Percentiles rank a stretch among this genome's conserved stretches.
These are phyloP conservation scores for Dyspetes luteomarginatus DNA, from an alignment of 2,888 invertebrate genomes.

Conservation along the genomic window DNA sequence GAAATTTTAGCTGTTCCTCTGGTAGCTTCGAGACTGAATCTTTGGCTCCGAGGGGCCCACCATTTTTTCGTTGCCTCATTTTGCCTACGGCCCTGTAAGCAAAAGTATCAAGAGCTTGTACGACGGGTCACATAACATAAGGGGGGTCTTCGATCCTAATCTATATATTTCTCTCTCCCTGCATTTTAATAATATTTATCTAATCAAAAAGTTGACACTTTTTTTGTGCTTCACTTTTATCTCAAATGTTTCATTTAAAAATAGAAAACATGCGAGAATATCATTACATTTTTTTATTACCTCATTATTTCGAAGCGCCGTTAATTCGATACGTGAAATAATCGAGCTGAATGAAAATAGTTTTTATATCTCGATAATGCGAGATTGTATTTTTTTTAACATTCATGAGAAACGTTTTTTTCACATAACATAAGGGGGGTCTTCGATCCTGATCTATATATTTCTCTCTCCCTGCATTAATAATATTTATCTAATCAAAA, in stretches of 20 bases:
- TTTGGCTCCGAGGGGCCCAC: conserved; percentile 73
- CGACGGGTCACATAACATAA: conserved; percentile 50
- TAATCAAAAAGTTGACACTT: not conserved
- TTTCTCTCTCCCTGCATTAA: not conserved
- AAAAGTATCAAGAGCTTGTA: conserved; percentile 52
- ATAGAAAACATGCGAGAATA: not conserved
- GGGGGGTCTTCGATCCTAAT: not conserved
- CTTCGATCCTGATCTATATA: not conserved
- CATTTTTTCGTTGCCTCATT: conserved; percentile 79
- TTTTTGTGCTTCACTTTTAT: not conserved
- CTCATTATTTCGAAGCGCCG: not conserved
- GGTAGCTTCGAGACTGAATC: conserved; percentile 71
- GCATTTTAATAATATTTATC: conserved; percentile 12
- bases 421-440: conserved; percentile 33
- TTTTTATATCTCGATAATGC: no score
- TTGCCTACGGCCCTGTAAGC: conserved; percentile 77
- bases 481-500: not conserved
- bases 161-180: not conserved
- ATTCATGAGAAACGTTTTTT: no score
- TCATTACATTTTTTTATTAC: not conserved
- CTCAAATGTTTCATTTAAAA: not conserved
- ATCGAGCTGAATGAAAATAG: no score
- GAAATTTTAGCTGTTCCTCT: conserved; percentile 80
- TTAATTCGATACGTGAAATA: not conserved
- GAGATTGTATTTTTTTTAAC: no score